A percentile compares a stretch with the other conserved stretches of the same genome.
Conservation (phyloP, 2,888 invertebrate genomes). For the Gortyna flavago region DNA sequence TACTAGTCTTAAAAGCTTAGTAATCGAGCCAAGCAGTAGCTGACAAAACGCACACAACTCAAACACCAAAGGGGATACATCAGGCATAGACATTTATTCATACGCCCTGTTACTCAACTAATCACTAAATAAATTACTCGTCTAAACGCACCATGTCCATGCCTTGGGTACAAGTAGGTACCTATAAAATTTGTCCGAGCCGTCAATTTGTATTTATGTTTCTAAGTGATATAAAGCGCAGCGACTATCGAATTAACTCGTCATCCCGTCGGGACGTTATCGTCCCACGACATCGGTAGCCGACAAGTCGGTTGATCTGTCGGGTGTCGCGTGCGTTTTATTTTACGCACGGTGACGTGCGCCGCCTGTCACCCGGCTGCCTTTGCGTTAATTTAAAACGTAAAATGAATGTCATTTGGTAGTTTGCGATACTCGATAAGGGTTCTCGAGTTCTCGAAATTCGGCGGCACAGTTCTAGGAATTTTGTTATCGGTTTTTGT, state of each 20-base stretch:
- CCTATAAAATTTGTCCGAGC: constrained; percentile 71
- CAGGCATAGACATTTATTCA: constrained; percentile 29
- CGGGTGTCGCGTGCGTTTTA: constrained; percentile 75
- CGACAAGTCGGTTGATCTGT: constrained; percentile 75
- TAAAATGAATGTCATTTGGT: constrained; percentile 57
- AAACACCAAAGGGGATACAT: constrained; percentile 13
- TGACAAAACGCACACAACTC: constrained; percentile 5
- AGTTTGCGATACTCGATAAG: constrained; percentile 53
- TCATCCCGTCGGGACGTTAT: constrained; percentile 82
- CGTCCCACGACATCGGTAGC: constrained; percentile 82
- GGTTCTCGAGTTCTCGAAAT: constrained; percentile 35
- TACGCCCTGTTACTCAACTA: constrained; percentile 51
- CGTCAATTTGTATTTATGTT: constrained; percentile 79
- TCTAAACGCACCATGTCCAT: constrained; percentile 48
- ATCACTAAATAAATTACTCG: constrained; percentile 58
- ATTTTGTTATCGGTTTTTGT: constrained; percentile 47
- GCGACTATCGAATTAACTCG: constrained; percentile 85
- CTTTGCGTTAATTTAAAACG: constrained; percentile 61
- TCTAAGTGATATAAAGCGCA: constrained; percentile 77
- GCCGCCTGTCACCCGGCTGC: constrained; percentile 61
- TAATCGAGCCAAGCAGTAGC: not conserved
- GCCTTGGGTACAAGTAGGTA: constrained; percentile 53
- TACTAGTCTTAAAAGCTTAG: not conserved
- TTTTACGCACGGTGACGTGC: constrained; percentile 74
- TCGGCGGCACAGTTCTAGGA: constrained; percentile 38